Evolutionary conservation across 2,888 invertebrate genomes (phyloP), one percentile per base, ranked within the genome.

Genomic region (Rotaria magnacalcarata): DNA sequence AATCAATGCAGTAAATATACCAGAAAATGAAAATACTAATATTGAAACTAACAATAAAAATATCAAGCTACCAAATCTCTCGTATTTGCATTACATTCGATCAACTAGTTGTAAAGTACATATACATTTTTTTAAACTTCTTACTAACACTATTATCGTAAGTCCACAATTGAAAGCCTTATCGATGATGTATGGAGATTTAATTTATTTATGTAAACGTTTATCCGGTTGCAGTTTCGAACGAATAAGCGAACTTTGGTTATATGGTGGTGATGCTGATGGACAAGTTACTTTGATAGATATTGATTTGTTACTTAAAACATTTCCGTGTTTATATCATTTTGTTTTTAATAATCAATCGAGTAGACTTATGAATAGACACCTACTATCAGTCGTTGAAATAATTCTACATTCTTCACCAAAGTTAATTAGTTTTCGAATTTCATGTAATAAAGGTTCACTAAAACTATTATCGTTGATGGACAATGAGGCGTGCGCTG

Each of bases 151-250:
- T 41, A 41, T 19, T 1, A 34, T 7, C 5, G 7, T 67, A 34
- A 67, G 19, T 67, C 67, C 67, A 34, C 34, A 67, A 34, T 67
- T 67, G 16, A 67, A 67, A 67, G 67, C 67, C 11, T 34, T 67
- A 27, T 67, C 67, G 7, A 67, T 67, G 67, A 67, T 67, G 67
- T 67, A 41, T 67, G 67, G 67, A 34, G 67, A 67, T 41, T 67
- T 67, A 19, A 34, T 67, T 67, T 67, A 67, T 67, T 67, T 67
- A 67, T 67, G 67, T 67, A 67, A 67, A 19, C 67, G 67, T 34
- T 6, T 67, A 67, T 34, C 67, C 34, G 67, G 34, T 41, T 41
- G 16, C 16, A 67, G 0, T 16, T 19, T 67, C 11, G 67, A 34
- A 19, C 27, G 67, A 67, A 34, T 67, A 11, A 67, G 34, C 14